These are phyloP conservation scores for Glomeris maerens DNA, from an alignment of 1,140 invertebrate genomes.

Conservation along the genomic window DNA sequence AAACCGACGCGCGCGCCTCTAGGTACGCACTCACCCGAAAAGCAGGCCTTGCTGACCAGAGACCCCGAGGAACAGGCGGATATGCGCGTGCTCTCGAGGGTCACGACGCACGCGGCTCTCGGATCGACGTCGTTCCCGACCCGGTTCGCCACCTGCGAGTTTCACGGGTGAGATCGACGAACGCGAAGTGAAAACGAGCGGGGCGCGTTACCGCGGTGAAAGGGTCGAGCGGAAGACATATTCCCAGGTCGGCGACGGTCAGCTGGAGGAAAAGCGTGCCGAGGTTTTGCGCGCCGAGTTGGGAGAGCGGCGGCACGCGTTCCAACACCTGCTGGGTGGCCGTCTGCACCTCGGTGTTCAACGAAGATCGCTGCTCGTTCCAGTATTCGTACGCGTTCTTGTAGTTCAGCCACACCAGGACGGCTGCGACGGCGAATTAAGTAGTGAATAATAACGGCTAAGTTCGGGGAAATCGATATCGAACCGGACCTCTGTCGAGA, in stretches of 20 bases:
- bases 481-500: slow-evolving; percentile 53
- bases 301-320: slow-evolving; percentile 42
- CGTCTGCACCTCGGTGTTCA: slow-evolving; percentile 50
- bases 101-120: slow-evolving; percentile 81
- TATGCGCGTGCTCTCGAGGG: slow-evolving; percentile 84
- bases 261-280: slow-evolving; percentile 85
- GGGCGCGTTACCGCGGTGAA: slow-evolving; percentile 38
- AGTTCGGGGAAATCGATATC: background rate
- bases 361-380: slow-evolving; percentile 81
- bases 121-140: slow-evolving; percentile 49
- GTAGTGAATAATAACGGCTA: slow-evolving; percentile 3
- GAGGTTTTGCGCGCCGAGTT: slow-evolving; percentile 36
- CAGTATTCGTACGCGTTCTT: slow-evolving; percentile 98
- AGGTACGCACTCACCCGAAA: slow-evolving; percentile 27
- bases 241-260: slow-evolving; percentile 92
- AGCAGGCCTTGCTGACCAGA: slow-evolving; percentile 55
- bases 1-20: background rate
- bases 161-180: background rate
- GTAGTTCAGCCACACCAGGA: slow-evolving; percentile 94
- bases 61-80: slow-evolving; percentile 72
- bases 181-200: background rate
- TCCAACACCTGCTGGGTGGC: slow-evolving; percentile 58
- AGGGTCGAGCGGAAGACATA: slow-evolving; percentile 81
- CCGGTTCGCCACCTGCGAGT: too few relatives aligned
- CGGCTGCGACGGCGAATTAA: slow-evolving; percentile 40